Base-by-base conservation (phyloP, 1,140 invertebrate species). In the Drosophila bipectinata region DNA sequence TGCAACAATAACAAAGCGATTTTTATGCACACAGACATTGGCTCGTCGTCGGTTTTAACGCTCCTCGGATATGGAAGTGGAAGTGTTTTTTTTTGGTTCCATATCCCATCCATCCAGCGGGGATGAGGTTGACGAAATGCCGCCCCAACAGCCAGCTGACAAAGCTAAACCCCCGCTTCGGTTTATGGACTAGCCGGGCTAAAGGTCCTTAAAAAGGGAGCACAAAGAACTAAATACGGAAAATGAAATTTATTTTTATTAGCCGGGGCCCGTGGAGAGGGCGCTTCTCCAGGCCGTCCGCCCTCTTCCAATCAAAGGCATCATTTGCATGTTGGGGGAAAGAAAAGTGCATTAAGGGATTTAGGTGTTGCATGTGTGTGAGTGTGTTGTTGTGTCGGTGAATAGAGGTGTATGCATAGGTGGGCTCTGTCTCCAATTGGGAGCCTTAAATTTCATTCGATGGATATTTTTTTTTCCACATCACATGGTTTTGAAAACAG, bases 1-100 rank as follows among this genome's bases (percentile, higher is more conserved):
- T 87, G 84, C 83, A 89, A 89, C 83, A 83, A 89, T 88, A 88
- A 88, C 83, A 83, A 82, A 67, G 61, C 83, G 32, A 89, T 88
- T 88, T 88, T 88, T 88, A 88, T 88, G 83, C 83, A 77, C 71
- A 62, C 72, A 57, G 72, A 45, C 72, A 66, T 53, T 64, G 53
- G 32, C 48, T 51, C 60, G 52, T 55, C 68, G 52, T 48, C 61
- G 51, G 66, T 68, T 69, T 69, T 69, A 69, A 69, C 41, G 63
- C 66, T 49, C 44, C 63, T 69, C 51, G 2, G 21, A 21, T 21
- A 21, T 48, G 48, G 69, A 57, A 56, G 26, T 30, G 21, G n/a
- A n/a, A n/a, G n/a, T n/a, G n/a, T n/a, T n/a, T n/a, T n/a, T 39
- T 30, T 28, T 56, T 34, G n/a, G n/a, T 63, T 37, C 41, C 62